Evolutionary conservation across 2,888 invertebrate genomes (phyloP).

Genomic region (Idaea straminata): DNA sequence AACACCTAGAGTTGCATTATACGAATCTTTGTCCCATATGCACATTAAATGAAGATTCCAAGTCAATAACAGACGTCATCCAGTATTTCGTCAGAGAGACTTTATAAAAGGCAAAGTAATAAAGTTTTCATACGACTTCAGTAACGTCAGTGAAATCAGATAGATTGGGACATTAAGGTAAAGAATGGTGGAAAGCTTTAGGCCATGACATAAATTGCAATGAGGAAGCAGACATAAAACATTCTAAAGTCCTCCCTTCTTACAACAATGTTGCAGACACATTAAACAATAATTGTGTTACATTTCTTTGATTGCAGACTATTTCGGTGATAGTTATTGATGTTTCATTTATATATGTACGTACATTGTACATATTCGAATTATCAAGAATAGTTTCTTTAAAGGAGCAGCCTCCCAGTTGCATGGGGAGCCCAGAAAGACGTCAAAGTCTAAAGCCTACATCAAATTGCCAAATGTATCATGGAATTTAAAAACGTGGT

Average conservation of each 20-base stretch:
- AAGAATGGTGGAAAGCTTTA: conserved; percentile 19
- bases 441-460: too few species aligned
- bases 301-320: conserved; percentile 10
- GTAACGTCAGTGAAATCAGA: conserved; percentile 26
- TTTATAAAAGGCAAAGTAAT: not conserved
- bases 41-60: conserved; percentile 14
- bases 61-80: conserved; percentile 12
- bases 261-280: conserved; percentile 33
- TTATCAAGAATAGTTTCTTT: too few species aligned
- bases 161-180: conserved; percentile 28
- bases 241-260: conserved; percentile 19
- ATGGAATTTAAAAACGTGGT: too few species aligned
- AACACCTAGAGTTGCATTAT: conserved; percentile 15
- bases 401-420: too few species aligned
- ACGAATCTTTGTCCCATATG: conserved; percentile 11
- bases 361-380: too few species aligned
- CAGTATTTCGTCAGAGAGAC: not conserved
- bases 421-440: too few species aligned
- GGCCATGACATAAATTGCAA: conserved; percentile 26
- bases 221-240: conserved; percentile 27
- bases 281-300: not conserved
- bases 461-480: too few species aligned
- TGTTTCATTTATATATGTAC: too few species aligned
- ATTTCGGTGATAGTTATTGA: conserved; percentile 25
- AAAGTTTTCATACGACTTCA: conserved; percentile 4